These are phyloP conservation scores for Choloepus hoffmanni DNA, from an alignment of 2,113 vertebrate genomes.

Conservation along the genomic window DNA sequence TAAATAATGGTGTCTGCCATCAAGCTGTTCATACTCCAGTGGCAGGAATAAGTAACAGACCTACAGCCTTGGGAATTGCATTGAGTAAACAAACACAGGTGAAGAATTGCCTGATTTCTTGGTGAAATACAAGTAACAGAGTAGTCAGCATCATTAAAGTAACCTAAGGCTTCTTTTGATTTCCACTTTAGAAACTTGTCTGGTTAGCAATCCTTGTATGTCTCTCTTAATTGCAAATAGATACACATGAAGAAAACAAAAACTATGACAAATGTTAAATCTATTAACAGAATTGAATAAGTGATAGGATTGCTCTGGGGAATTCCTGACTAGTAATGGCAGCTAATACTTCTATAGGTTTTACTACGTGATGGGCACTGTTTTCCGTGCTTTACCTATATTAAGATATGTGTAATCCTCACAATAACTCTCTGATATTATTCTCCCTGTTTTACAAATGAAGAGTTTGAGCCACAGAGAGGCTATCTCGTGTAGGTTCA, in stretches of 20 bases:
- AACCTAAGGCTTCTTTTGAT: background rate
- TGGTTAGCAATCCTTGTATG: background rate
- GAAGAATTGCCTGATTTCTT: background rate
- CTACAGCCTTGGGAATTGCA: background rate
- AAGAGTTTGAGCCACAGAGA: background rate
- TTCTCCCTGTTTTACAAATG: background rate
- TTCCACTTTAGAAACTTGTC: background rate
- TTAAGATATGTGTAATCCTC: background rate
- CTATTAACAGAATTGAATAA: background rate
- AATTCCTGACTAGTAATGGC: background rate
- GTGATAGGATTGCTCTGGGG: background rate
- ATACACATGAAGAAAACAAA: background rate
- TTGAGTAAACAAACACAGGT: background rate
- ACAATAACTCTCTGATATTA: background rate
- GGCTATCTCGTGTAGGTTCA: too few relatives aligned
- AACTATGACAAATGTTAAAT: background rate
- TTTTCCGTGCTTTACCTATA: background rate
- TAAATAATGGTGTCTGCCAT: background rate
- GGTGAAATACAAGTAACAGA: background rate
- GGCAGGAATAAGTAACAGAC: background rate
- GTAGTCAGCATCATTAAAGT: fast-evolving
- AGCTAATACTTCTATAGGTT: background rate
- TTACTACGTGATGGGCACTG: background rate
- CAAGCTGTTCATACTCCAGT: background rate
- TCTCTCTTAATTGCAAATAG: background rate